These are phyloP conservation scores for Mimas tiliae DNA, from an alignment of 2,888 invertebrate genomes.

Conservation along the genomic window DNA sequence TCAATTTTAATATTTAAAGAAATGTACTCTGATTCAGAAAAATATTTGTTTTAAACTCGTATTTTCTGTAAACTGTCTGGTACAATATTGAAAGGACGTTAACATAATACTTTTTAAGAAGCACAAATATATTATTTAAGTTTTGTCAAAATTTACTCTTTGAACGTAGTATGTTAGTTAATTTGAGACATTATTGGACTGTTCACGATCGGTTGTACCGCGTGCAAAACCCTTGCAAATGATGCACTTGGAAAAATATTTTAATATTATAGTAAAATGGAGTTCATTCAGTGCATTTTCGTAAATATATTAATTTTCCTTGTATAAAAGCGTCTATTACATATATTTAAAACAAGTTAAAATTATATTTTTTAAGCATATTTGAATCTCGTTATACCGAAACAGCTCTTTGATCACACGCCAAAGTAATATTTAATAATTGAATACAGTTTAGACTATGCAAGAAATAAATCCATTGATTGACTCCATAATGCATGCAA, in stretches of 20 bases:
- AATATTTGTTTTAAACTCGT: neutral
- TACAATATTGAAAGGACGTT: slow-evolving; percentile 25
- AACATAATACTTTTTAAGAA: slow-evolving; percentile 40
- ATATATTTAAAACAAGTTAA: slow-evolving; percentile 1
- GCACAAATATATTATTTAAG: slow-evolving; percentile 49
- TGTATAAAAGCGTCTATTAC: neutral
- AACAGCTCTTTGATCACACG: neutral
- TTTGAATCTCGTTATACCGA: slow-evolving; percentile 19
- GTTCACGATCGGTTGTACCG: slow-evolving; percentile 47
- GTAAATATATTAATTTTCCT: neutral
- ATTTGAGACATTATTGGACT: slow-evolving; percentile 48
- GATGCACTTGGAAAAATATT: slow-evolving; percentile 9
- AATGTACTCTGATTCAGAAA: too few species aligned
- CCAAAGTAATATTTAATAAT: slow-evolving; percentile 11
- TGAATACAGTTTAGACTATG: slow-evolving; percentile 16
- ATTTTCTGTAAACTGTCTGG: slow-evolving; percentile 20
- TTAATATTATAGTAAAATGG: slow-evolving; percentile 13
- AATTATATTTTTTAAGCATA: slow-evolving; percentile 21
- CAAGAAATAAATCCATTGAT: slow-evolving; percentile 7
- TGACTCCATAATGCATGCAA: slow-evolving; percentile 19
- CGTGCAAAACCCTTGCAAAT: slow-evolving; percentile 25
- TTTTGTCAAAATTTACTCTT: slow-evolving; percentile 44
- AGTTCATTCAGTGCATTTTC: slow-evolving; percentile 10
- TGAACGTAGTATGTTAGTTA: slow-evolving; percentile 51
- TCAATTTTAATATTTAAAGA: too few species aligned